These are phyloP conservation scores for Cryptotis parvus DNA, from an alignment of 2,113 vertebrate species.

Conservation along the genomic window DNA sequence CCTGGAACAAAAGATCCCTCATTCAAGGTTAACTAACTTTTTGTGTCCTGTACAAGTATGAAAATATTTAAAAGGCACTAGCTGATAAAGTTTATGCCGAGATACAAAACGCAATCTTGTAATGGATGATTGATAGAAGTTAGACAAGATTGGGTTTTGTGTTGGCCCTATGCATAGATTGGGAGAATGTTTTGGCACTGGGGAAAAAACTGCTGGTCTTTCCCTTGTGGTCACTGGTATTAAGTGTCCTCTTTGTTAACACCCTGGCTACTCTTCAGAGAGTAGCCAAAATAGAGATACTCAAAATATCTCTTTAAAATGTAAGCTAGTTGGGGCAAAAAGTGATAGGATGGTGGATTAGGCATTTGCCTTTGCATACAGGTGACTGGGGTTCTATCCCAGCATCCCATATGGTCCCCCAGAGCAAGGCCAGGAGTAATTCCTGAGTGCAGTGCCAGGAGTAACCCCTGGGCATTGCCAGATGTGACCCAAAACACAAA, in stretches of 20 bases:
- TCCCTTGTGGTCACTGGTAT: background rate
- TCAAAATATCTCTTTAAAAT: slow-evolving; percentile 38
- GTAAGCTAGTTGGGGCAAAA: no score
- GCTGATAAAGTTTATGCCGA: background rate
- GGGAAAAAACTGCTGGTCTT: background rate
- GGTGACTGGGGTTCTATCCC: no score
- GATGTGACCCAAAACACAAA: no score
- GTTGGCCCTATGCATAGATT: background rate
- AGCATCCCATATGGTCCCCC: no score
- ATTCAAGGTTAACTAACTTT: slow-evolving; percentile 47
- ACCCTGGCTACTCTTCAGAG: background rate
- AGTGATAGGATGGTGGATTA: no score
- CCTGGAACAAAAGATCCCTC: slow-evolving; percentile 54
- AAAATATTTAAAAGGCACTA: slow-evolving; percentile 44
- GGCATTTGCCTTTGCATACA: no score
- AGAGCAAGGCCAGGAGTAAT: no score
- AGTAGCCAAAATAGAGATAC: no score
- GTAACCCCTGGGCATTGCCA: no score
- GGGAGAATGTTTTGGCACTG: background rate
- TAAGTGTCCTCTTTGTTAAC: background rate
- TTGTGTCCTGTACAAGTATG: background rate
- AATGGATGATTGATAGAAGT: background rate
- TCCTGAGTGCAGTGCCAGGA: no score
- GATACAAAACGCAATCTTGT: background rate
- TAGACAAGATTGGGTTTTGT: background rate